Percentiles rank a stretch among this genome's conserved stretches.
These are phyloP conservation scores for Tauraco erythrolophus DNA, from an alignment of 2,113 vertebrate genomes.

Conservation along the genomic window DNA sequence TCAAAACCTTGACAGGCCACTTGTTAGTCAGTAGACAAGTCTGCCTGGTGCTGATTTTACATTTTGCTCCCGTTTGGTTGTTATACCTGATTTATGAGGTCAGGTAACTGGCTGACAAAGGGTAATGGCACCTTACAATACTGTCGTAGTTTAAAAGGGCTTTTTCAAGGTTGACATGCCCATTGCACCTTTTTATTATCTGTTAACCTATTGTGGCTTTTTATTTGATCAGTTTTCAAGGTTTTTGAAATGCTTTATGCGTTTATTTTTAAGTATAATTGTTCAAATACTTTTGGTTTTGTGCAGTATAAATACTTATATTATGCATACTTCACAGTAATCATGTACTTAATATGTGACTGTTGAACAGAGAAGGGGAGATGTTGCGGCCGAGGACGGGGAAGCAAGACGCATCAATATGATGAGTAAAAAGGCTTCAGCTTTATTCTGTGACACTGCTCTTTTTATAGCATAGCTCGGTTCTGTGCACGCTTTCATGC, in stretches of 20 bases:
- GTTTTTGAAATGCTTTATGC: not conserved
- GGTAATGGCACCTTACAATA: constrained; percentile 9
- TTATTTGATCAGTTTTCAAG: not conserved
- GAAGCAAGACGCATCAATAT: no score
- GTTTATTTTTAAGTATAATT: not conserved
- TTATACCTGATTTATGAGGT: constrained; percentile 25
- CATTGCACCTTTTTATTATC: not conserved
- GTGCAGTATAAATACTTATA: not conserved
- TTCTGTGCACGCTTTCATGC: no score
- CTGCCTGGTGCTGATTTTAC: not conserved
- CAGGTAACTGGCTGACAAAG: constrained; percentile 10
- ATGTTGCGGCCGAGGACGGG: no score
- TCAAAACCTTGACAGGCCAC: not conserved
- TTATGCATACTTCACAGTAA: not conserved
- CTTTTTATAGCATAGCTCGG: no score
- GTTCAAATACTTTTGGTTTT: not conserved
- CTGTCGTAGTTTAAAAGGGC: not conserved
- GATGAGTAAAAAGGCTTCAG: no score
- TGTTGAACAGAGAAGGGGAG: no score
- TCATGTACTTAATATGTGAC: not conserved
- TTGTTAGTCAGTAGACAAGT: not conserved
- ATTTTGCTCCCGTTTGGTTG: not conserved
- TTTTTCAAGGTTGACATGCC: constrained; percentile 38
- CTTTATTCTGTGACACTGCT: no score
- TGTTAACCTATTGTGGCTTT: not conserved